Base-by-base conservation (phyloP, 2,113 vertebrate genomes). In the Calyptommatus sinebrachiatus region DNA sequence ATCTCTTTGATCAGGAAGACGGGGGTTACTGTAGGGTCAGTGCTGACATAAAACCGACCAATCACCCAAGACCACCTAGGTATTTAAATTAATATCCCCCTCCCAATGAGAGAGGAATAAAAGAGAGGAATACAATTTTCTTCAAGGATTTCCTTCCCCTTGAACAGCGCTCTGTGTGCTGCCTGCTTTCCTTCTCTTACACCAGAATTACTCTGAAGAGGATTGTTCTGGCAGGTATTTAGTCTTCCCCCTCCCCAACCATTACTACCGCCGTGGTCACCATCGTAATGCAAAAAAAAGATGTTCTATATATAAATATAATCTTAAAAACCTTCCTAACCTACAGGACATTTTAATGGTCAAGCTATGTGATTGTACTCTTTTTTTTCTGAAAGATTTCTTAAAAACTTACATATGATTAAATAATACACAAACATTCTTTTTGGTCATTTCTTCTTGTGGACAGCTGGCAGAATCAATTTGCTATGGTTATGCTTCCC, bases 401-500 rank as follows among this genome's bases (percentile, higher is more conserved):
- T 89, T 90, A 70, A 87, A 89, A 86, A 86, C 83, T 89, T 87
- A 88, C 68, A 85, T 73, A 84, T 89, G 88, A 87, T 92, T 91
- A 91, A 91, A 93, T 63, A 90, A 92, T 88, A 85, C 88, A 88
- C 88, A 91, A 92, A 90, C 87, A 86, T 85, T 86, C 79, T 80
- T 83, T 83, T 90, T 16, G 22, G 29, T 86, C 89, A 88, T 93
- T 94, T 90, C 83, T 91, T 89, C 92, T 93, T 91, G 81, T 81
- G 90, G 92, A 88, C 80, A 81, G 89, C 86, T 88, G 89, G 92
- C 84, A 89, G 91, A 94, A 95, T 94, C 89, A 87, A 93, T 95
- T 94, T 94, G 90, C 86, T 88, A 91, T 93, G 93, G 91, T 85
- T 94, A 85, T 90, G 92, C 91, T 90, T 94, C 90, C 89, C 91